Conservation (phyloP, 2,113 vertebrate species). For the Pogonocichla stellata region DNA sequence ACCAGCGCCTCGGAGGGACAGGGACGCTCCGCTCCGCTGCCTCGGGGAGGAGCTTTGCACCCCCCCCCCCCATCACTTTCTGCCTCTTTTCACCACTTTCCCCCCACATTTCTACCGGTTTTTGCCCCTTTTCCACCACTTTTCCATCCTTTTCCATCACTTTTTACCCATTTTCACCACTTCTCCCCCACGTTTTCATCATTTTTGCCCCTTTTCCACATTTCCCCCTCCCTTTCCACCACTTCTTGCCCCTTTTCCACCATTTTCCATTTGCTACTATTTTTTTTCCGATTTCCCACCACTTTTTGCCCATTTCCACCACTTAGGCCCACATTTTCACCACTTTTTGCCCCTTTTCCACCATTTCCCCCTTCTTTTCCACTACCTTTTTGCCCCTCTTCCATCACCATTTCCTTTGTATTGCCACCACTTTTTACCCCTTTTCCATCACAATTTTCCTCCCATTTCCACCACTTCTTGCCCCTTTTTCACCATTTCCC, state of each 20-base stretch:
- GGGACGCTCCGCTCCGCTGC: neutral
- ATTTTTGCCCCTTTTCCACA: neutral
- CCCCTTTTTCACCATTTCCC: neutral
- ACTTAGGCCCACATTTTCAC: too few relatives aligned
- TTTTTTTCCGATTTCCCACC: neutral
- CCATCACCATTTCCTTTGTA: too few relatives aligned
- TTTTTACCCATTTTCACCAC: neutral
- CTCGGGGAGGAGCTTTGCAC: fast-evolving
- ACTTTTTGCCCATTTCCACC: too few relatives aligned
- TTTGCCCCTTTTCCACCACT: neutral
- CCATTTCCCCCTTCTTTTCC: too few relatives aligned
- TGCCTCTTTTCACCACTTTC: neutral
- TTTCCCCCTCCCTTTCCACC: neutral
- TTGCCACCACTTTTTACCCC: too few relatives aligned
- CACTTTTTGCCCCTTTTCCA: too few relatives aligned
- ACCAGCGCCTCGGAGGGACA: fast-evolving
- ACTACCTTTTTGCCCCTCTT: too few relatives aligned
- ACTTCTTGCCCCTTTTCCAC: neutral
- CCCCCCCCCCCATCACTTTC: fast-evolving
- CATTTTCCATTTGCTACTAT: neutral
- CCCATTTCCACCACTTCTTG: too few relatives aligned
- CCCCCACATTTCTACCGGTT: too few relatives aligned
- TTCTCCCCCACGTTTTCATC: fast-evolving
- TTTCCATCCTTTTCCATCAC: too few relatives aligned
- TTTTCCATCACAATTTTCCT: neutral